These are phyloP conservation scores for Pimpla rufipes DNA, from an alignment of 2,888 invertebrate species.

Conservation along the genomic window DNA sequence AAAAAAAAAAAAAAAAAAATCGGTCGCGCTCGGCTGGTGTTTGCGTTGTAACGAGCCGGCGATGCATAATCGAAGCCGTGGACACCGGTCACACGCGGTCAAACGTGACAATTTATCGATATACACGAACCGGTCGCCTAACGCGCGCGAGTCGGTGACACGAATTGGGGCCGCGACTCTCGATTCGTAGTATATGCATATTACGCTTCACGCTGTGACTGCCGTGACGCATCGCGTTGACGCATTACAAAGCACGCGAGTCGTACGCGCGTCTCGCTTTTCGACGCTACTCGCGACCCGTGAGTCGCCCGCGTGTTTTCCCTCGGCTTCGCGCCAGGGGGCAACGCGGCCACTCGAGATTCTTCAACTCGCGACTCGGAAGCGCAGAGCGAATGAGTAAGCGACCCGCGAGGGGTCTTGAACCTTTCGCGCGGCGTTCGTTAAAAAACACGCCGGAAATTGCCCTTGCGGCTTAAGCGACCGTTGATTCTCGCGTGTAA, in stretches of 20 bases:
- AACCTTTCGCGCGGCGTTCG: not conserved
- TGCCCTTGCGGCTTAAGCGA: slow-evolving; percentile 8
- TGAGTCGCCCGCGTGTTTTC: slow-evolving; percentile 21
- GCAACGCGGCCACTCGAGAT: slow-evolving; percentile 12
- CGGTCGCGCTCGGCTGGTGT: slow-evolving; percentile 37
- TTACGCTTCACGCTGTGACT: not conserved
- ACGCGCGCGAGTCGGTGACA: slow-evolving; percentile 39
- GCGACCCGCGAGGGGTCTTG: not conserved
- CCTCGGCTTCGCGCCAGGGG: not conserved
- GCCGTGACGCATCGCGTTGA: slow-evolving; percentile 37
- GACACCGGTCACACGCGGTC: slow-evolving; percentile 43
- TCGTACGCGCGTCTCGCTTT: not conserved
- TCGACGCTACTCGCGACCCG: slow-evolving; percentile 5
- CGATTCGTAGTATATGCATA: slow-evolving; percentile 27
- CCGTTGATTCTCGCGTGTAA: slow-evolving; percentile 4
- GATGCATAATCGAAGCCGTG: slow-evolving; percentile 34
- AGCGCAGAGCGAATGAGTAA: slow-evolving; percentile 44
- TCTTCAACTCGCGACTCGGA: slow-evolving; percentile 1
- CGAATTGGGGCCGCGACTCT: slow-evolving; percentile 41
- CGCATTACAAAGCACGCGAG: slow-evolving; percentile 44
- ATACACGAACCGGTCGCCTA: slow-evolving; percentile 63
- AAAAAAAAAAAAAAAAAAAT: too few species aligned
- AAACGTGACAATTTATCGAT: slow-evolving; percentile 55
- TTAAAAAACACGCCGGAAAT: slow-evolving; percentile 2
- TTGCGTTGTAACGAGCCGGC: not conserved